Base-by-base conservation (phyloP, 2,888 invertebrate species). In the Schizaphis graminum region DNA sequence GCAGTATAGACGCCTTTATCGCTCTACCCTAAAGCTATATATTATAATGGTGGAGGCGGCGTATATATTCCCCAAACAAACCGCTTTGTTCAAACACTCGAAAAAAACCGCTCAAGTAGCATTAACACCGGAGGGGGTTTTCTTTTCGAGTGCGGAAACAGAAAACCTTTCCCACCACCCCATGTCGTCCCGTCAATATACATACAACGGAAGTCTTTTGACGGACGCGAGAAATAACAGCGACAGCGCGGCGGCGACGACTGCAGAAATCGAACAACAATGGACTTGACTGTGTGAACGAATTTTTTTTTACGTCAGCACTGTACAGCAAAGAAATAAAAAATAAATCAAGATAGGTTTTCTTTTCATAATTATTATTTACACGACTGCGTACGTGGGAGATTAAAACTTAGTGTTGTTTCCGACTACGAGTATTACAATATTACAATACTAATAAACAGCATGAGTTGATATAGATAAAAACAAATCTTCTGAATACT, bases 11-110 rank as follows among this genome's bases (percentile, higher is more conserved):
- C 89, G 89, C 84, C 47, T 93, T 56, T 89, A 44, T 35, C 87
- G 10, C 61, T 67, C 49, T 49, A 11, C n/a, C 61, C 67, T 61
- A 49, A 87, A 88, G 61, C 87, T 87, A 92, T 28, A 85, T 44
- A 85, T 35, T 77, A 77, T 35, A 61, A 67, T 84, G 16, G 77
- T 44, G 28, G 56, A 56, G 49, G 77, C 13, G 26, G 44, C 28
- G 44, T 85, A 56, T 77, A 77, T 77, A 87, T 89, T 77, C 91
- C 67, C 57, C 89, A 94, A 94, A 94, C 91, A 94, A 94, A 94
- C 94, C 85, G 94, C 86, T 94, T 94, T 94, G 90, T 94, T 94
- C 94, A 91, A 94, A 94, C 91, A 94, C 94, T 94, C 41, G 49
- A 86, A 85, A 88, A 90, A 89, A 94, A 94, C 91, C 89, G 85